These are phyloP conservation scores for Heteromormyrus szaboi DNA, from an alignment of 2,797 vertebrate genomes.

Conservation along the genomic window DNA sequence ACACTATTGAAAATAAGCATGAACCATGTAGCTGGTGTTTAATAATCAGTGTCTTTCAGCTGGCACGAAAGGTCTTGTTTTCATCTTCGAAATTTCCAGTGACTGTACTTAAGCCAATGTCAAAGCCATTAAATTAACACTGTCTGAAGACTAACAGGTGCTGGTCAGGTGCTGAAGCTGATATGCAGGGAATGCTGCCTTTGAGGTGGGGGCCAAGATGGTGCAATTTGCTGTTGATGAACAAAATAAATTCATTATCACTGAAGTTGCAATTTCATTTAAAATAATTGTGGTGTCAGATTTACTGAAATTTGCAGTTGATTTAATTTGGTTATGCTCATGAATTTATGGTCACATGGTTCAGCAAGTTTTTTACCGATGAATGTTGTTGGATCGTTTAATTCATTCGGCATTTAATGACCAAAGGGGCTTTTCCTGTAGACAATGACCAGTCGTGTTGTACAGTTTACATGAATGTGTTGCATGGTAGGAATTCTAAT, in stretches of 20 bases:
- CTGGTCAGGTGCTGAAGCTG: neutral
- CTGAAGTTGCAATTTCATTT: neutral
- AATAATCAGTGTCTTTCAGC: neutral
- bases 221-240: neutral
- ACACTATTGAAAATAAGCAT: neutral
- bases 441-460: neutral
- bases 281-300: neutral
- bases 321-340: neutral
- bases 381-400: neutral
- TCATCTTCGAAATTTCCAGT: neutral
- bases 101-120: neutral
- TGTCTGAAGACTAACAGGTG: neutral
- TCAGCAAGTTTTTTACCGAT: neutral
- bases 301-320: neutral
- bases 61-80: neutral
- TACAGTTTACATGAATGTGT: neutral
- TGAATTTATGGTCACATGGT: neutral
- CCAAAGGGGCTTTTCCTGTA: neutral
- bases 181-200: neutral
- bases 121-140: neutral
- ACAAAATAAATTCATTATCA: neutral
- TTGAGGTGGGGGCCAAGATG: neutral
- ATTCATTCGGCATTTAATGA: neutral
- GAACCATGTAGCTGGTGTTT: neutral
- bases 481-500: neutral